Conservation (phyloP, 2,113 vertebrate genomes). For the Psilopsiagon aymara region DNA sequence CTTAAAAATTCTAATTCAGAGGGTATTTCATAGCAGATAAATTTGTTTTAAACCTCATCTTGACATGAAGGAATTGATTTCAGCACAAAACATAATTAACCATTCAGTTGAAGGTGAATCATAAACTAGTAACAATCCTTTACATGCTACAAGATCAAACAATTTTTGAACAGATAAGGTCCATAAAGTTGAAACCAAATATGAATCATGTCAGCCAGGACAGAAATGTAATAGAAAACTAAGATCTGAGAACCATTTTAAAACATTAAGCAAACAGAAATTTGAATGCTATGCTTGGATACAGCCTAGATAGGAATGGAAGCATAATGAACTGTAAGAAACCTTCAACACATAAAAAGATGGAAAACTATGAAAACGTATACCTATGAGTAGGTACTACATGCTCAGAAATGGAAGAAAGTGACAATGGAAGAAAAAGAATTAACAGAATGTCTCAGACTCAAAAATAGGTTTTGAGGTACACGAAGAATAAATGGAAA, state of each 20-base stretch:
- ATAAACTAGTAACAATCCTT: neutral
- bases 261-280: neutral
- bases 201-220: neutral
- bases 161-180: neutral
- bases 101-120: neutral
- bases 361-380: neutral
- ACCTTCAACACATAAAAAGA: neutral
- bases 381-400: neutral
- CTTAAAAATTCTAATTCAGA: slow-evolving; percentile 22
- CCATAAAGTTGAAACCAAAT: neutral
- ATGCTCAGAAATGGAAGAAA: neutral
- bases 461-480: neutral
- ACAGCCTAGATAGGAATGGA: neutral
- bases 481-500: neutral
- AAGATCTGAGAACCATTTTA: neutral
- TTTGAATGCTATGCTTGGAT: neutral
- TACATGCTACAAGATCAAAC: neutral
- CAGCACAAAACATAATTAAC: neutral
- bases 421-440: neutral
- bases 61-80: neutral
- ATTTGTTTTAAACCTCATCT: neutral
- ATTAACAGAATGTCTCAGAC: neutral
- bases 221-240: neutral
- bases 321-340: neutral
- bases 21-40: neutral